Percentiles rank a stretch among this genome's conserved stretches.
Conservation (phyloP, 2,797 vertebrate species). For the Periparus ater region DNA sequence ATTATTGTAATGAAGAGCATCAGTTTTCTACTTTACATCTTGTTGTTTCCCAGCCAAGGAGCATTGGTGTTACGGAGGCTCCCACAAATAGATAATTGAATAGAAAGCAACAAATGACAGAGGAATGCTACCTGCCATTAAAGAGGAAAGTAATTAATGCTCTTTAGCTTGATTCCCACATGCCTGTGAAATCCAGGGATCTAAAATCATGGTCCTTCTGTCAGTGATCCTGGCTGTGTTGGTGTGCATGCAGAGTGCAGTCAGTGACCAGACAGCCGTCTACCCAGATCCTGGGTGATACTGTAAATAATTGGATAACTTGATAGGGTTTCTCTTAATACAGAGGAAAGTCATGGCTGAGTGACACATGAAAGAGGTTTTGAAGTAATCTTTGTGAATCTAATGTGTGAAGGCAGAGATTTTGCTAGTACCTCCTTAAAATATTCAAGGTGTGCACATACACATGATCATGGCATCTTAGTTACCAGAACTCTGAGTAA, state of each 20-base stretch:
- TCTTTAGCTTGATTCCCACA: background rate
- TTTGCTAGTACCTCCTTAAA: background rate
- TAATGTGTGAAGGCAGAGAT: fast-evolving
- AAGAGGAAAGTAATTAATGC: background rate
- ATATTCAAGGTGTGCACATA: too few relatives aligned
- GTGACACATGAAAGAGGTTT: background rate
- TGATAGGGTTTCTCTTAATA: background rate
- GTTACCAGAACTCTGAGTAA: background rate
- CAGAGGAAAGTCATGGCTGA: background rate
- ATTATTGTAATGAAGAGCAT: constrained; percentile 57
- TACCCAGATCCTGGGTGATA: too few relatives aligned
- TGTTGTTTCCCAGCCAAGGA: constrained; percentile 38
- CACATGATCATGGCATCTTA: fast-evolving
- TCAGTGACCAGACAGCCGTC: background rate
- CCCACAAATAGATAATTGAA: background rate
- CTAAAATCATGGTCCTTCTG: background rate
- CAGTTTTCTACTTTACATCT: constrained; percentile 51
- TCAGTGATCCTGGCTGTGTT: background rate
- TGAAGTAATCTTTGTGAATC: background rate
- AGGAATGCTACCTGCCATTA: background rate
- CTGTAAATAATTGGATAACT: background rate
- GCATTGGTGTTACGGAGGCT: background rate
- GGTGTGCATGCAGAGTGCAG: background rate
- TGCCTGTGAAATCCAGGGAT: background rate
- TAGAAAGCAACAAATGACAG: background rate